Evolutionary conservation across 2,797 vertebrate species (phyloP).

Genomic region (Eulemur mongoz): DNA sequence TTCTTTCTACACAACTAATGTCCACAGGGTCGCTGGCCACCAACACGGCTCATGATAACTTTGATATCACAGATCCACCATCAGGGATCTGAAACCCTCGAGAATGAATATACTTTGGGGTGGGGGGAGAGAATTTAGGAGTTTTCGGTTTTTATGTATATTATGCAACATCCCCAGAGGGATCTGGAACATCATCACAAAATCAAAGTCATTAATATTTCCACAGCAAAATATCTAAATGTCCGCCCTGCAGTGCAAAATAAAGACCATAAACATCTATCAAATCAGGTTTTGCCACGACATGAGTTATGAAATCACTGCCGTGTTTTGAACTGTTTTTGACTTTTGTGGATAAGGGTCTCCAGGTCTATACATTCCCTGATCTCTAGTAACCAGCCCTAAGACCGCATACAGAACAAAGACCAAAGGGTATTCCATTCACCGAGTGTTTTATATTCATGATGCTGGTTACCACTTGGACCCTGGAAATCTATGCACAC

Average conservation of each 20-base stretch:
- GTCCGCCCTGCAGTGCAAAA: neutral
- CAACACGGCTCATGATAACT: neutral
- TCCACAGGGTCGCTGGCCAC: no score
- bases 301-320: no score
- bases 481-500: rapidly evolving
- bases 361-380: neutral
- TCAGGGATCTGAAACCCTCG: neutral
- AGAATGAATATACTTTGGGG: neutral
- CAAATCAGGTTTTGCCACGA: no score
- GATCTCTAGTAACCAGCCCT: neutral
- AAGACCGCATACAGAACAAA: no score
- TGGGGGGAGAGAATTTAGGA: neutral
- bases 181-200: neutral
- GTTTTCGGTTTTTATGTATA: rapidly evolving
- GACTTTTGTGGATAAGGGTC: neutral
- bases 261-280: neutral
- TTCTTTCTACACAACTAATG: neutral
- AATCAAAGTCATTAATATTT: neutral
- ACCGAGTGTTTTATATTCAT: neutral
- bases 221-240: neutral
- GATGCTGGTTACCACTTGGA: rapidly evolving
- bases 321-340: neutral
- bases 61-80: neutral
- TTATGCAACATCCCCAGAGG: neutral
- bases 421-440: neutral